Base-by-base conservation (phyloP, 2,888 invertebrate genomes). In the Syrphus vitripennis region DNA sequence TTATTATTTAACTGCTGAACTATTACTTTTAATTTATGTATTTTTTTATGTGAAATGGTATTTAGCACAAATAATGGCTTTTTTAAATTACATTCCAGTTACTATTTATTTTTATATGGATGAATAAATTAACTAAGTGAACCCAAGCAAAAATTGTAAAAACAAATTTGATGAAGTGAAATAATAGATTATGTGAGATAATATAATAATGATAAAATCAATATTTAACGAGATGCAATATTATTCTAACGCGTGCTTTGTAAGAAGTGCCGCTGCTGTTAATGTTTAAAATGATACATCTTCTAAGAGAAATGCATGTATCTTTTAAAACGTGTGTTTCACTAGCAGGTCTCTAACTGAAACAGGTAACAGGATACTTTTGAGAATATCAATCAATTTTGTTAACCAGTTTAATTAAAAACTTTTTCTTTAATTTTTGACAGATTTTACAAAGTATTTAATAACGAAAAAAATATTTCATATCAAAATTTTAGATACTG, bases 41-140 rank as follows among this genome's bases (percentile, higher is more conserved):
- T 14, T 42, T 40, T 61, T 40, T 9, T 61, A 21, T 34, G 57
- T 59, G 34, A 59, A 59, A 59, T 37, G 29, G 29, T 45, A n/a
- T 45, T 65, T 45, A 65, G 65, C 45, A 65, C 65, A 65, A 65
- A 63, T n/a, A n/a, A n/a, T 42, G 42, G 31, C 57, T 4, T 37
- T 48, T 69, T 61, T 74, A 72, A 50, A 59, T 71, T 53, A 70
- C 83, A 83, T 83, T 83, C 83, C 57, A 70, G 74, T 74, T 59
- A 55, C n/a, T 21, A 14, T 42, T 7, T 24, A n/a, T 26, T 10
- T 72, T 53, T 61, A 19, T 69, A 50, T 69, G 29, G 40, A 31
- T 37, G 34, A 63, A 31, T 16, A 55, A 45, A 48, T 69, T 50
- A 26, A 74, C 79, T 69, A 74, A 63, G 80, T 80, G 80, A 65